Conservation (phyloP, 1,140 invertebrate genomes). For the Drosophila nebulosa region DNA sequence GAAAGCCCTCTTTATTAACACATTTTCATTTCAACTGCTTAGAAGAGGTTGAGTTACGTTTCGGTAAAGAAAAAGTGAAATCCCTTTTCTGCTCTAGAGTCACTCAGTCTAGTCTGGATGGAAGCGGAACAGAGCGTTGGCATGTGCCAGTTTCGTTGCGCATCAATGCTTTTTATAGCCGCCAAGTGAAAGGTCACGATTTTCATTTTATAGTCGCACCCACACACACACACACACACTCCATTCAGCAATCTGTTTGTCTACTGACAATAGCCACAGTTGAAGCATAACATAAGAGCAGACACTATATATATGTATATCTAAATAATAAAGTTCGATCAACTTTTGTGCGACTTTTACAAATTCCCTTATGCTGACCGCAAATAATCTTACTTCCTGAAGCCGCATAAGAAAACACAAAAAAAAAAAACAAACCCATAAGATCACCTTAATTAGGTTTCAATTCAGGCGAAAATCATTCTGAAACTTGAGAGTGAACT, state of each 20-base stretch:
- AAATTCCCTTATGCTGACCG: neutral
- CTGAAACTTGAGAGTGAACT: no score
- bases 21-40: neutral
- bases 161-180: constrained; percentile 38
- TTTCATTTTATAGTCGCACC: constrained; percentile 18
- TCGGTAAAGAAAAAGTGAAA: constrained; percentile 34
- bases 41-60: constrained; percentile 9
- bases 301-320: no score
- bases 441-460: neutral
- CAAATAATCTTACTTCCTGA: neutral
- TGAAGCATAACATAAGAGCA: neutral
- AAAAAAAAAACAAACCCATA: no score
- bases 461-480: neutral
- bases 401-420: neutral
- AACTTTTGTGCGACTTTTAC: neutral
- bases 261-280: neutral
- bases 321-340: neutral
- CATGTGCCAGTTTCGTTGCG: constrained; percentile 47
- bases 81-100: constrained; percentile 21
- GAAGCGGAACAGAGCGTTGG: neutral
- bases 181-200: constrained; percentile 51
- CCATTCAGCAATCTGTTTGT: neutral
- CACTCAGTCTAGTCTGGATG: neutral
- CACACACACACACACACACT: constrained; percentile 21
- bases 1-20: constrained; percentile 37